Conservation (phyloP, 2,113 vertebrate species). For the Seriola quinqueradiata region DNA sequence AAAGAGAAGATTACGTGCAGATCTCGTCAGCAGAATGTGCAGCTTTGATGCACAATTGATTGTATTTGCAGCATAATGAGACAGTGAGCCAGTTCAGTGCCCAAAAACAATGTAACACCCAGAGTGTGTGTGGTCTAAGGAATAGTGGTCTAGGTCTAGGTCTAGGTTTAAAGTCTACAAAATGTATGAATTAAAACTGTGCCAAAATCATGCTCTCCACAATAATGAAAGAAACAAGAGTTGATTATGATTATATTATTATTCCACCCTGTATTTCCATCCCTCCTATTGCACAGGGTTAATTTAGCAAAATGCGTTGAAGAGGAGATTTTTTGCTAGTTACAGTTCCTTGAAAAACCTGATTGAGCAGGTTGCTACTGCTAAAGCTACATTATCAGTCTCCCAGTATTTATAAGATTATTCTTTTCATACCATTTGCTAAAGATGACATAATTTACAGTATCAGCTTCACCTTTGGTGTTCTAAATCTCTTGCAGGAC, state of each 20-base stretch:
- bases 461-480: background rate
- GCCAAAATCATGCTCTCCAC: no score
- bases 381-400: no score
- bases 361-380: background rate
- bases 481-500: conserved; percentile 2
- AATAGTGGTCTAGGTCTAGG: no score
- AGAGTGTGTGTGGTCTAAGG: no score
- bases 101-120: no score
- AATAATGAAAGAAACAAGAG: background rate
- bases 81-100: no score
- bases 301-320: background rate
- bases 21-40: background rate
- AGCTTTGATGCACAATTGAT: background rate
- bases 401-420: no score
- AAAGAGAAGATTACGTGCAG: background rate
- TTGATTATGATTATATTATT: background rate
- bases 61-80: background rate
- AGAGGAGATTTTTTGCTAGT: background rate
- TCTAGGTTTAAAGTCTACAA: no score
- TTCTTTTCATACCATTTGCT: background rate
- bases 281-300: background rate
- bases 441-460: background rate
- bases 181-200: no score
- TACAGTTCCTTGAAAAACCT: background rate
- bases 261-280: background rate